phyloP scores from a whole-genome alignment of 1,140 invertebrate species.

The Ceratitis capitata region DNA sequence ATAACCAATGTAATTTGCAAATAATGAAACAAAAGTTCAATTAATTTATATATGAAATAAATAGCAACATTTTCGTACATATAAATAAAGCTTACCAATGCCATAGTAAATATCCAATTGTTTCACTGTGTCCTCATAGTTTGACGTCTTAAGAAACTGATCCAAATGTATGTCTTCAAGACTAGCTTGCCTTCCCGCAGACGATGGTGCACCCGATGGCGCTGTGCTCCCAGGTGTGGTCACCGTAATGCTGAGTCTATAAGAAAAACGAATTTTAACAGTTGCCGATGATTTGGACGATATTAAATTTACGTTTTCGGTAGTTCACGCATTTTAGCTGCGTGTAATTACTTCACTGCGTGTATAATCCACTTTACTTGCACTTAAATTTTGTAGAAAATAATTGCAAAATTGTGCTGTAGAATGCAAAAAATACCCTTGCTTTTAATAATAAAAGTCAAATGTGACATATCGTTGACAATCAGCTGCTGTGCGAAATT shows the following conservation, averaged over 20 bases:
- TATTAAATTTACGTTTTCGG: slow-evolving; percentile 55
- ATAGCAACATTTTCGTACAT: not conserved
- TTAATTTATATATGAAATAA: not conserved
- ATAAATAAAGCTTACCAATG: slow-evolving; percentile 74
- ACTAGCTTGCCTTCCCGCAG: slow-evolving; percentile 68
- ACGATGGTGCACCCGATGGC: slow-evolving; percentile 47
- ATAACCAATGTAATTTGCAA: not conserved
- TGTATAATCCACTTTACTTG: not conserved
- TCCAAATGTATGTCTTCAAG: slow-evolving; percentile 77
- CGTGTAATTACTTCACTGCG: not conserved
- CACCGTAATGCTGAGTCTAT: slow-evolving; percentile 56
- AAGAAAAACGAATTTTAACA: too few relatives aligned
- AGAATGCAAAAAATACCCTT: slow-evolving; percentile 43
- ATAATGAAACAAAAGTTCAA: not conserved
- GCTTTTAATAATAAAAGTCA: slow-evolving; percentile 43
- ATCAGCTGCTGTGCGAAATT: slow-evolving; percentile 28
- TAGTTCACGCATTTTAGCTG: slow-evolving; percentile 53
- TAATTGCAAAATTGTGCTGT: not conserved
- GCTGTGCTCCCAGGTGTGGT: slow-evolving; percentile 55
- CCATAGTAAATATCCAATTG: slow-evolving; percentile 94
- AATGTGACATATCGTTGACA: slow-evolving; percentile 41
- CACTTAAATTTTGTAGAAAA: not conserved
- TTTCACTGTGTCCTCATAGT: slow-evolving; percentile 89
- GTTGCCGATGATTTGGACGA: too few relatives aligned
- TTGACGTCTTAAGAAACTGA: slow-evolving; percentile 81